These are phyloP conservation scores for Crotophaga sulcirostris DNA, from an alignment of 2,113 vertebrate genomes.

Conservation along the genomic window DNA sequence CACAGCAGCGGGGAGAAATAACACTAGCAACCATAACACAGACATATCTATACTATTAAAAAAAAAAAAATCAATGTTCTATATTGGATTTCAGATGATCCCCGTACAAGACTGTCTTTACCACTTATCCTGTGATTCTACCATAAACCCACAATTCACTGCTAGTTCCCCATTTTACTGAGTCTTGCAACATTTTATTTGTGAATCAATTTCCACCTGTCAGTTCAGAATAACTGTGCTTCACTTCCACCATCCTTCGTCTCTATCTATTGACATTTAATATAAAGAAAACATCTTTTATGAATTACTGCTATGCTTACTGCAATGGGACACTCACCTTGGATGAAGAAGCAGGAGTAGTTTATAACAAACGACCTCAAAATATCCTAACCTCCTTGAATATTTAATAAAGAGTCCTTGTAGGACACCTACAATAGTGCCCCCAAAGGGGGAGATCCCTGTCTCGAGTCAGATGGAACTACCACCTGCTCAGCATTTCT, in stretches of 20 bases:
- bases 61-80: background rate
- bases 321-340: background rate
- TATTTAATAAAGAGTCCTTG: background rate
- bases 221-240: background rate
- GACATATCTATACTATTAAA: background rate
- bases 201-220: conserved; percentile 15
- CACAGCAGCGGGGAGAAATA: background rate
- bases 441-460: background rate
- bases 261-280: background rate
- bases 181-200: conserved; percentile 18
- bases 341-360: background rate
- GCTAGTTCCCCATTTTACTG: background rate
- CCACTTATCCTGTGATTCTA: background rate
- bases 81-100: background rate
- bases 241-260: background rate
- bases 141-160: conserved; percentile 2
- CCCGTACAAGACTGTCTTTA: background rate
- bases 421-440: background rate
- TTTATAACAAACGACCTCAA: background rate
- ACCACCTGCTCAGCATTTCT: background rate
- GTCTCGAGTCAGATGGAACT: background rate
- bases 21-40: background rate
- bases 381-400: background rate
- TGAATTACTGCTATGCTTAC: background rate
- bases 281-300: background rate